Percentiles rank a stretch among this genome's conserved stretches.
These are phyloP conservation scores for Dryoscopus gambensis DNA, from an alignment of 2,113 vertebrate species.

Conservation along the genomic window DNA sequence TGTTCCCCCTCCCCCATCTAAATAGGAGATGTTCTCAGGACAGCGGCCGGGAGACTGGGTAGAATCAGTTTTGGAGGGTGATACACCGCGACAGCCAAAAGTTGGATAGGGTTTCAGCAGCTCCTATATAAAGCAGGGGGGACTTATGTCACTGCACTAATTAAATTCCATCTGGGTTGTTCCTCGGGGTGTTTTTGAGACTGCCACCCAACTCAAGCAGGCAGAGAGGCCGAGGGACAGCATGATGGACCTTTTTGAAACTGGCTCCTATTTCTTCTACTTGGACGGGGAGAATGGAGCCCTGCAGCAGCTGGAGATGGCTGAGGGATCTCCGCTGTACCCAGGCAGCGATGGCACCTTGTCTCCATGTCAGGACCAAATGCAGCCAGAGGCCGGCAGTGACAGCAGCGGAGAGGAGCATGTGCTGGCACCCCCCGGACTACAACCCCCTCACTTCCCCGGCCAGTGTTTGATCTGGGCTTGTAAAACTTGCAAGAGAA, in stretches of 20 bases:
- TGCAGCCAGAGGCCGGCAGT: slow-evolving; percentile 83
- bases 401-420: slow-evolving; percentile 94
- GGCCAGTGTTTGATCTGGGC: slow-evolving; percentile 97
- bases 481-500: slow-evolving; percentile 95
- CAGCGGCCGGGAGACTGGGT: slow-evolving; percentile 66
- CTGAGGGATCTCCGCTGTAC: slow-evolving; percentile 89
- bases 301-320: slow-evolving; percentile 88
- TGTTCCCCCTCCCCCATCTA: neutral
- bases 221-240: slow-evolving; percentile 73
- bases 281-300: slow-evolving; percentile 90
- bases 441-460: slow-evolving; percentile 86
- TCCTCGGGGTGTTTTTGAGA: slow-evolving; percentile 74
- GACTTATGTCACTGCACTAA: slow-evolving; percentile 94
- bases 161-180: slow-evolving; percentile 91
- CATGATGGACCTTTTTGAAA: slow-evolving; percentile 99
- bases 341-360: slow-evolving; percentile 84
- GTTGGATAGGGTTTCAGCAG: slow-evolving; percentile 95
- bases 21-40: slow-evolving; percentile 51
- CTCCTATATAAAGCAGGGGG: slow-evolving; percentile 90
- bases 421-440: slow-evolving; percentile 89
- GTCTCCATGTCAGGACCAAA: slow-evolving; percentile 84
- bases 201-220: slow-evolving; percentile 60
- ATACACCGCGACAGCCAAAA: slow-evolving; percentile 88
- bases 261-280: slow-evolving; percentile 95
- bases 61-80: slow-evolving; percentile 78